Evolutionary conservation across 1,140 invertebrate species (phyloP).

Genomic region (Drosophila miranda): DNA sequence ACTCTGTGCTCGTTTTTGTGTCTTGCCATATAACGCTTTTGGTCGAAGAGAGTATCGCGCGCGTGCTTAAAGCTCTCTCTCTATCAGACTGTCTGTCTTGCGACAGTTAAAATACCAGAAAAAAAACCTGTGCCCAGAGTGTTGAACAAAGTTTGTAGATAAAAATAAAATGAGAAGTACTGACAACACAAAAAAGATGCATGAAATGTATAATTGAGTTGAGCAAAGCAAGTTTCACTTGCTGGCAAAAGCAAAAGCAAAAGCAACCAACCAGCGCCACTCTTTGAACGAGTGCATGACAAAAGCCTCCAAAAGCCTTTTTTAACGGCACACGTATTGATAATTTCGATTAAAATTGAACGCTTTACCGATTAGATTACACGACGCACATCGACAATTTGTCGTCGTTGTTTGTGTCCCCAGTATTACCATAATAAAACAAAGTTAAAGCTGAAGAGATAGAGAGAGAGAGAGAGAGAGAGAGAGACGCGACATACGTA

Average conservation of each 20-base stretch:
- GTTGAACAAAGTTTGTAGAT: slow-evolving; percentile 64
- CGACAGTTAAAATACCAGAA: slow-evolving; percentile 52
- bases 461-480: slow-evolving; percentile 4
- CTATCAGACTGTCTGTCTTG: slow-evolving; percentile 7
- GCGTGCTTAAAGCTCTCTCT: slow-evolving; percentile 55
- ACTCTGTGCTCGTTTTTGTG: slow-evolving; percentile 19
- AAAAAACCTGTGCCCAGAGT: slow-evolving; percentile 55
- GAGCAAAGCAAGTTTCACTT: slow-evolving; percentile 63
- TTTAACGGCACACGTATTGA: slow-evolving; percentile 61
- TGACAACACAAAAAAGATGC: slow-evolving; percentile 61
- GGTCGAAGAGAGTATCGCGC: background rate
- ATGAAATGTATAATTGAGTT: slow-evolving; percentile 56
- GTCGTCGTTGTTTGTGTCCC: background rate
- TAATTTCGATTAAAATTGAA: slow-evolving; percentile 62
- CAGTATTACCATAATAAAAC: slow-evolving; percentile 37
- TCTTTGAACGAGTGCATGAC: background rate
- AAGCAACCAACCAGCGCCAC: background rate
- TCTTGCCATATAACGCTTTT: slow-evolving; percentile 28
- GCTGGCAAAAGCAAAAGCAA: slow-evolving; percentile 10
- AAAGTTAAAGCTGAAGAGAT: slow-evolving; percentile 1
- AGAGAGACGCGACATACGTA: slow-evolving; percentile 9
- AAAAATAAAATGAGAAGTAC: slow-evolving; percentile 72
- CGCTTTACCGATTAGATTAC: slow-evolving; percentile 68
- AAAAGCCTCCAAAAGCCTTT: slow-evolving; percentile 12
- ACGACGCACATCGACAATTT: slow-evolving; percentile 40